Base-by-base conservation (phyloP, 1,140 invertebrate genomes). In the Lethrus apterus region DNA sequence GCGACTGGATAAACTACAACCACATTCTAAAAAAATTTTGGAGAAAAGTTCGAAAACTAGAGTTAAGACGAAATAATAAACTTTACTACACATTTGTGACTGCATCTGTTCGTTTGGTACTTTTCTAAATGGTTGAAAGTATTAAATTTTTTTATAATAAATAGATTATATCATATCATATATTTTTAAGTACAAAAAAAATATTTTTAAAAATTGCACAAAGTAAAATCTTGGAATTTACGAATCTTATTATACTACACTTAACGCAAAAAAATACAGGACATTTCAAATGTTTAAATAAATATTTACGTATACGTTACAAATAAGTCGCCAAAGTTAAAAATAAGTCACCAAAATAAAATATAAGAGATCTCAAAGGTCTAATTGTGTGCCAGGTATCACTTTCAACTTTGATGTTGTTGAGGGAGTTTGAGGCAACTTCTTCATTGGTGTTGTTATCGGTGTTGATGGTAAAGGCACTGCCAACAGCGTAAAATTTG, bases 1-100 rank as follows among this genome's bases (percentile, higher is more conserved):
- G 4, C 66, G 72, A 1, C 61, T 93, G 1, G 76, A 83, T 42
- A 80, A 93, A 57, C 57, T 93, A 48, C 86, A 93, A 67, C 84
- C 83, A 3, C 73, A 84, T 55, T 77, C 80, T 2, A 84, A 85
- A 68, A n/a, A 68, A 79, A 55, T 95, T 94, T 64, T 95, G 89
- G 89, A 66, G 77, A 46, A 67, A 72, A 41, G 60, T 88, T 10
- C 69, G 82, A 40, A 79, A 73, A 56, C 59, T 77, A 43, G 78
- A 67, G 3, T 71, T 82, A 47, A 67, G 62, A 43, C 67, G 74
- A 55, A 80, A 84, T 43, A 84, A 82, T 61, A 10, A 26, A 26
- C 10, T 26, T 4, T 26, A 26, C 5, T 26, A 10, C 4, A 5
- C 10, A 26, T 26, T 26, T 26, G 5, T 26, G 10, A 26, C n/a